Percentiles rank a stretch among this genome's conserved stretches.
These are phyloP conservation scores for Antedon bifida DNA, from an alignment of 35 echinoderm and acorn worm species.

Conservation along the genomic window DNA sequence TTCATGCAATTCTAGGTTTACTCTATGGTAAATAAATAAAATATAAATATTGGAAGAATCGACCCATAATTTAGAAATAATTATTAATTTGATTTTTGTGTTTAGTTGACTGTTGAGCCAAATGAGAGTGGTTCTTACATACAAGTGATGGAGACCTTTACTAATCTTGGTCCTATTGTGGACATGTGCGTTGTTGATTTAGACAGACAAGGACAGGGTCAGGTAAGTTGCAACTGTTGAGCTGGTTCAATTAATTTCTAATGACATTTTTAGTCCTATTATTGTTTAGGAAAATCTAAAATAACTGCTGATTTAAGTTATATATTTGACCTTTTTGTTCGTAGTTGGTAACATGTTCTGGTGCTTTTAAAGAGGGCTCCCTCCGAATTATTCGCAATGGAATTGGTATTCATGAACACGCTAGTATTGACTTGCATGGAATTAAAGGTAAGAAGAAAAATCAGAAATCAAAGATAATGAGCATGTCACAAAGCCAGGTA, in stretches of 20 bases:
- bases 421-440: constrained; percentile 91
- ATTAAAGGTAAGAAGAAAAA: constrained; percentile 65
- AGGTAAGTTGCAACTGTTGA: too few species aligned
- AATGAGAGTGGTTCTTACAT: constrained; percentile 79
- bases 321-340: background rate
- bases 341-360: constrained; percentile 91
- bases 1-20: too few species aligned
- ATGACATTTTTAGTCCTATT: too few species aligned
- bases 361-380: constrained; percentile 90
- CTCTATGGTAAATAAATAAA: too few species aligned
- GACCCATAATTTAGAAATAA: too few species aligned
- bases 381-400: constrained; percentile 94
- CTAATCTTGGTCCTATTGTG: constrained; percentile 80
- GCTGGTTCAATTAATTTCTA: too few species aligned
- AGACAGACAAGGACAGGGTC: constrained; percentile 87
- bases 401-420: constrained; percentile 97
- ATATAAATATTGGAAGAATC: too few species aligned
- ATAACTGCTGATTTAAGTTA: too few species aligned
- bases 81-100: too few species aligned
- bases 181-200: constrained; percentile 92
- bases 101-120: constrained; percentile 65
- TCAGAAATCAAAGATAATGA: too few species aligned
- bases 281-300: too few species aligned
- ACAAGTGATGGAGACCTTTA: constrained; percentile 73
- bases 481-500: too few species aligned